Evolutionary conservation across 2,797 vertebrate genomes (phyloP).

Genomic region (Prunella strophiata): DNA sequence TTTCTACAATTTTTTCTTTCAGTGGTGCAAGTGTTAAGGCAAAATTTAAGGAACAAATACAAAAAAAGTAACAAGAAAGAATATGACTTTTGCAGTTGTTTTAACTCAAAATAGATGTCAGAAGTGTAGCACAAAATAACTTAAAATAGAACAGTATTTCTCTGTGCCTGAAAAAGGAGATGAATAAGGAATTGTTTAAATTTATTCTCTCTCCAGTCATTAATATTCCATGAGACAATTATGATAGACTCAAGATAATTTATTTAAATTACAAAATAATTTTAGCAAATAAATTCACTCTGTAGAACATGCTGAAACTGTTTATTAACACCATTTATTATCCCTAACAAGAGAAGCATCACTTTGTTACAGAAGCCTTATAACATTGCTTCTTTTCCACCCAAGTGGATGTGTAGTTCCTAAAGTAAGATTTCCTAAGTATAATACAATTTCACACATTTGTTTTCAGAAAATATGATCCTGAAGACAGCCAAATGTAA

Average conservation of each 20-base stretch:
- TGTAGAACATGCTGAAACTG: background rate
- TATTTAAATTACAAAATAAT: constrained; percentile 24
- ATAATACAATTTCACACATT: background rate
- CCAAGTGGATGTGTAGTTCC: background rate
- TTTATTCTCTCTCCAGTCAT: background rate
- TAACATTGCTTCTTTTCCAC: background rate
- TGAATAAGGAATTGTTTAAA: background rate
- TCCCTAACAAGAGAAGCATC: background rate
- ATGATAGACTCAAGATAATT: background rate
- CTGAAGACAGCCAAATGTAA: background rate
- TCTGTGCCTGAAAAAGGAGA: background rate
- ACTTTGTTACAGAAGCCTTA: background rate
- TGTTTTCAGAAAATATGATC: background rate
- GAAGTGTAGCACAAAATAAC: background rate
- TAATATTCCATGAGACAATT: background rate
- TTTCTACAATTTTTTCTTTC: background rate
- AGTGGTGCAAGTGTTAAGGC: background rate
- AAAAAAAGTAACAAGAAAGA: background rate
- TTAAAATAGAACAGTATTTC: background rate
- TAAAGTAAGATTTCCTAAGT: background rate
- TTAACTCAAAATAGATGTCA: background rate
- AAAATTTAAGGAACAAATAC: background rate
- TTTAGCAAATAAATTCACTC: background rate
- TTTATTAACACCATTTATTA: constrained; percentile 10
- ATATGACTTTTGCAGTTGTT: background rate